Conservation (phyloP, 2,797 vertebrate genomes). For the Spondyliosoma cantharus region DNA sequence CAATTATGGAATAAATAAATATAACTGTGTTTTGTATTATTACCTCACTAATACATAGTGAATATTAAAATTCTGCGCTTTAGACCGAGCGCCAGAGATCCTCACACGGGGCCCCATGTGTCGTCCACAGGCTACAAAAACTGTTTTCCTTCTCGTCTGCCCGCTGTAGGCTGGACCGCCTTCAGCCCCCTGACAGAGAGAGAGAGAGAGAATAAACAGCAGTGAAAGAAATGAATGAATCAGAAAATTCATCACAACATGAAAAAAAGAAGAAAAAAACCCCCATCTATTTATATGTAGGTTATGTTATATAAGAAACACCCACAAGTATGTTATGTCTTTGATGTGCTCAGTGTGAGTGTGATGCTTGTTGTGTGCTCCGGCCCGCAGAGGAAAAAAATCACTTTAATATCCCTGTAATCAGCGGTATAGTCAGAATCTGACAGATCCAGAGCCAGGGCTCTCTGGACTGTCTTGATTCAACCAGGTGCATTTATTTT, state of each 20-base stretch:
- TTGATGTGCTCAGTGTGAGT: background rate
- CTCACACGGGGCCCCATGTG: background rate
- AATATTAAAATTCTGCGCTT: too few relatives aligned
- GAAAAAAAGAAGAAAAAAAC: background rate
- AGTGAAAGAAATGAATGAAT: constrained; percentile 23
- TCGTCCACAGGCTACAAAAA: background rate
- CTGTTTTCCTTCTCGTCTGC: background rate
- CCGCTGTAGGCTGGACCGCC: constrained; percentile 1
- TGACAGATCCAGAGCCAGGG: background rate
- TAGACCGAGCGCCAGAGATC: too few relatives aligned
- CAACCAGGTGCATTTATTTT: background rate
- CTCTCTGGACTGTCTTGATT: background rate
- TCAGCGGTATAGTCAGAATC: background rate
- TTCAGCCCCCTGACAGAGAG: background rate
- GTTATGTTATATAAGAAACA: constrained; percentile 46
- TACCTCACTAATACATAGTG: too few relatives aligned
- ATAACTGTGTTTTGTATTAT: too few relatives aligned
- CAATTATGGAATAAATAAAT: too few relatives aligned
- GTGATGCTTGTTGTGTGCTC: background rate
- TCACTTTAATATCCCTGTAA: background rate
- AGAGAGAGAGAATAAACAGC: background rate
- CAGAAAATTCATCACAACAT: constrained; percentile 4
- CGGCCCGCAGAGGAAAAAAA: background rate
- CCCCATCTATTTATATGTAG: background rate
- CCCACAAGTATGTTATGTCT: constrained; percentile 29